phyloP scores from a whole-genome alignment of 1,140 invertebrate genomes.

The Diorhabda carinulata region DNA sequence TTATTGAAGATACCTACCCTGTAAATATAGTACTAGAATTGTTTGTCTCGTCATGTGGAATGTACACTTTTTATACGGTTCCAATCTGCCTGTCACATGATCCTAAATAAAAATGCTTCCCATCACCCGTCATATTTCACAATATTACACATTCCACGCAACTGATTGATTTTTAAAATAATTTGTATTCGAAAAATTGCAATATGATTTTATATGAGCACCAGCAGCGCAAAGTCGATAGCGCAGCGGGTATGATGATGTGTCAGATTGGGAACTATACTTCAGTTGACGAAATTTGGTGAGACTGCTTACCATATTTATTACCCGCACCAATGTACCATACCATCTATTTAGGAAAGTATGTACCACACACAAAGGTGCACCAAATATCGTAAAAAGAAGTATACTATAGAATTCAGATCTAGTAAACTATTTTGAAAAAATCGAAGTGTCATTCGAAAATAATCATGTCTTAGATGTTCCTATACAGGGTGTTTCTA shows the following conservation, averaged over 20 bases:
- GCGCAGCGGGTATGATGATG: conserved; percentile 37
- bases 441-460: no score
- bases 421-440: no score
- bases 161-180: conserved; percentile 15
- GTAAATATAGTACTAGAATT: conserved; percentile 32
- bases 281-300: not conserved
- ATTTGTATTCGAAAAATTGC: conserved; percentile 6
- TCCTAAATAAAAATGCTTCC: conserved; percentile 25
- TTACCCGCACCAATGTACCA: no score
- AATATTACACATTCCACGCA: conserved; percentile 38
- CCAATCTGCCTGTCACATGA: conserved; percentile 55
- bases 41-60: conserved; percentile 51
- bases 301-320: no score
- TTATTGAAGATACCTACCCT: conserved; percentile 10
- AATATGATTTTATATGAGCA: conserved; percentile 6
- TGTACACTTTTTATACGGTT: conserved; percentile 56
- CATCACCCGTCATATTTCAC: conserved; percentile 25
- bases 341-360: no score
- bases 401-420: conserved; percentile 48
- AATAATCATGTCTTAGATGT: no score
- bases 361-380: not conserved
- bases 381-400: conserved; percentile 22
- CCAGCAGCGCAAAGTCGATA: conserved; percentile 12
- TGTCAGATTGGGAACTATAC: conserved; percentile 41
- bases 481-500: no score